A percentile compares a stretch with the other conserved stretches of the same genome.
phyloP scores from a whole-genome alignment of 35 echinoderm and acorn worm genomes.

The Apostichopus japonicus region DNA sequence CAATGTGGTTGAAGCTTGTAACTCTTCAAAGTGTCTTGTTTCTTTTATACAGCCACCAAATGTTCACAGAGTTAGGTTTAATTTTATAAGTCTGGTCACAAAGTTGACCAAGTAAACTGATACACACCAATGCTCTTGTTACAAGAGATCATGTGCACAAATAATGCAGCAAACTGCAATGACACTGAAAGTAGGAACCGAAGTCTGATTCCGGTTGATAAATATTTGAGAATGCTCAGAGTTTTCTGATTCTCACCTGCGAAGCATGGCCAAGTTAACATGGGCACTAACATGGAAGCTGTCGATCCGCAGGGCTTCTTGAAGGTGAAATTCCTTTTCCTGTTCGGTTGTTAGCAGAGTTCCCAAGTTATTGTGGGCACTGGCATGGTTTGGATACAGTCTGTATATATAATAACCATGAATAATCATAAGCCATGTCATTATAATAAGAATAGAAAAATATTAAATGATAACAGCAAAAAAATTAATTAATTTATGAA shows the following conservation, averaged over 20 bases:
- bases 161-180: no score
- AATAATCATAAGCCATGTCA: not conserved
- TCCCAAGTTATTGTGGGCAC: constrained; percentile 90
- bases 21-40: no score
- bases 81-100: no score
- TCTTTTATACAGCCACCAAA: no score
- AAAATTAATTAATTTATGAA: not conserved
- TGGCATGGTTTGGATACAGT: constrained; percentile 86
- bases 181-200: no score
- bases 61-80: no score
- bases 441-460: not conserved
- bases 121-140: no score
- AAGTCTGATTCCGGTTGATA: no score
- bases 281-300: constrained; percentile 78
- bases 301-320: constrained; percentile 71
- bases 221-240: no score
- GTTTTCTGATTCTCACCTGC: constrained; percentile 47
- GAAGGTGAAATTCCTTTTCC: constrained; percentile 4
- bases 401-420: constrained; percentile 28
- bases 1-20: no score
- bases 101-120: no score
- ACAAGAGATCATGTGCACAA: no score
- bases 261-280: constrained; percentile 84
- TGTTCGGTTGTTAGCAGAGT: constrained; percentile 68
- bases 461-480: not conserved